Percentiles rank a stretch among this genome's conserved stretches.
Conservation (phyloP, 2,888 invertebrate genomes). For the Marronus borbonicus region DNA sequence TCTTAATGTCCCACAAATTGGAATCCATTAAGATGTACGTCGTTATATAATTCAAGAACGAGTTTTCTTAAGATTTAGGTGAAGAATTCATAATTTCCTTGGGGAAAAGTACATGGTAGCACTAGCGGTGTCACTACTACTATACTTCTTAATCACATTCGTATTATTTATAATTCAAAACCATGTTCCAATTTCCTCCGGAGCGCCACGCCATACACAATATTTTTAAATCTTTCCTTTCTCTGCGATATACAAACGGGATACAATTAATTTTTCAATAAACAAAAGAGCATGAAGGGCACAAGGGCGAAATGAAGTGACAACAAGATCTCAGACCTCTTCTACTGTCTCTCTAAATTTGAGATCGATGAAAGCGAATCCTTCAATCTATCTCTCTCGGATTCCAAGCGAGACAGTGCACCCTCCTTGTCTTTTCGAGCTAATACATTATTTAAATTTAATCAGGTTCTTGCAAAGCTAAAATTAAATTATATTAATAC, state of each 20-base stretch:
- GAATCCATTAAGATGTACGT: too few species aligned
- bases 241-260: neutral
- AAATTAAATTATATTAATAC: conserved; percentile 68
- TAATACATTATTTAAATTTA: conserved; percentile 70
- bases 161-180: conserved; percentile 58
- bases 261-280: conserved; percentile 40
- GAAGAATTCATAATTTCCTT: conserved; percentile 65
- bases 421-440: conserved; percentile 56
- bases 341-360: neutral
- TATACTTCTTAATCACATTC: conserved; percentile 59
- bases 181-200: conserved; percentile 32
- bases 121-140: conserved; percentile 60
- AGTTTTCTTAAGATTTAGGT: neutral
- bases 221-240: too few species aligned
- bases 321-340: conserved; percentile 7
- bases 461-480: conserved; percentile 67
- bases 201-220: neutral
- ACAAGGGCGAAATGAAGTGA: conserved; percentile 38
- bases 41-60: too few species aligned
- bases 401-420: neutral
- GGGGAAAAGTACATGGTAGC: conserved; percentile 63
- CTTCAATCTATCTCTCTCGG: conserved; percentile 5
- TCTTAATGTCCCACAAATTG: neutral
- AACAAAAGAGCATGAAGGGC: conserved; percentile 19
- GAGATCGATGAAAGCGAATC: conserved; percentile 39